Base-by-base conservation (phyloP, 92 coral and sea anemone species). In the Paragorgia papillata region DNA sequence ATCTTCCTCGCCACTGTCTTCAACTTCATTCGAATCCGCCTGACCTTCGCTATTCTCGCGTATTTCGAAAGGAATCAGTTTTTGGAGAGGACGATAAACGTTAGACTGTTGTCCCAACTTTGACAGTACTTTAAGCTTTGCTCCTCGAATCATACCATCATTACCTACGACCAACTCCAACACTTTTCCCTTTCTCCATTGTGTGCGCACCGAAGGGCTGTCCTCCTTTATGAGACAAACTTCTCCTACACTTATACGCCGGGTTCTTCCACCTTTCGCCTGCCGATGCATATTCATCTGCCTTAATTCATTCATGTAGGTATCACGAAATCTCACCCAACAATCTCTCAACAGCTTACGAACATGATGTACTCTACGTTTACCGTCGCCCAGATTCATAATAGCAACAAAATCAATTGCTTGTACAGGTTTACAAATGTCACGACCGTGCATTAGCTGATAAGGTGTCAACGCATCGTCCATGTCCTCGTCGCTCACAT, bases 401-500 rank as follows among this genome's bases (percentile, higher is more conserved):
- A 29, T 15, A 26, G 30, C 12, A 32, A 29, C 56, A 59, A 57
- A 4, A 24, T 57, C 69, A 17, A 41, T 28, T 13, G 27, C n/a
- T 31, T 73, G 34, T 18, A 27, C 34, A 14, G 35, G 10, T 41
- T 56, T 57, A 21, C 67, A 50, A 14, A 22, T 55, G 24, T 32
- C 40, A 27, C 68, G 53, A 32, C 80, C 67, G 70, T 74, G 53
- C 66, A 74, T 74, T 13, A 74, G 18, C 10, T 74, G 80, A 43
- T 55, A 57, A 19, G 68, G 80, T 0, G 80, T 74, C 15, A 57
- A 10, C 64, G 78, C 64, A 21, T 71, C 78, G 61, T 40, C 80
- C 8, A 74, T 24, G 35, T 74, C 69, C 9, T 74, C 80, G 20
- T 74, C 80, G 54, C 80, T 74, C 17, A 74, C 64, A 28, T 73